phyloP scores from a whole-genome alignment of 1,140 invertebrate genomes.

The Antheraea pernyi region DNA sequence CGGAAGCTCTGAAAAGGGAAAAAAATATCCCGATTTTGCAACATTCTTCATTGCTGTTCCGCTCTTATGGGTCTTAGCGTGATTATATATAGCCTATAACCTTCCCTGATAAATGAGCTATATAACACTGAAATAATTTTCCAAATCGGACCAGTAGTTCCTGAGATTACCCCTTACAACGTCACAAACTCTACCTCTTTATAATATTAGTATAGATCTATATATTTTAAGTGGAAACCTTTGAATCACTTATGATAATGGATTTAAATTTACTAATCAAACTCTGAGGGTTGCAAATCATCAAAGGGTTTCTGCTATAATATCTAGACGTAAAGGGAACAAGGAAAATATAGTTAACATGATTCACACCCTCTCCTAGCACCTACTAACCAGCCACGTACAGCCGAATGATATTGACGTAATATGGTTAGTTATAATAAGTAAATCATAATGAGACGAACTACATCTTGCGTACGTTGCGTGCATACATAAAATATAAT shows the following conservation, averaged over 20 bases:
- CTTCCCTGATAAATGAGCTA: too few relatives aligned
- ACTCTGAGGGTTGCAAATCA: background rate
- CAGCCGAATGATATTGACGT: slow-evolving; percentile 8
- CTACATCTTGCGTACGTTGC: slow-evolving; percentile 8
- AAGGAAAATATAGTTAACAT: background rate
- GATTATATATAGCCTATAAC: too few relatives aligned
- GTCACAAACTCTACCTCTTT: too few relatives aligned
- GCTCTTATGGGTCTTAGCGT: too few relatives aligned
- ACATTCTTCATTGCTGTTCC: too few relatives aligned
- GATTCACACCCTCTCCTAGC: background rate
- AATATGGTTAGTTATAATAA: slow-evolving; percentile 5
- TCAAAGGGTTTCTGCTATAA: background rate
- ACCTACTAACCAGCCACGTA: slow-evolving; percentile 8
- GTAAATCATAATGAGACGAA: slow-evolving; percentile 7
- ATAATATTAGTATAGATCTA: too few relatives aligned
- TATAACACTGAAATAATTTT: too few relatives aligned
- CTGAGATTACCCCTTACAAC: too few relatives aligned
- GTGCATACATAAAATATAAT: slow-evolving; percentile 13
- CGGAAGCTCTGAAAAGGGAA: too few relatives aligned
- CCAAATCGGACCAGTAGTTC: too few relatives aligned
- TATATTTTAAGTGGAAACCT: background rate
- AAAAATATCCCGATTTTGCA: too few relatives aligned
- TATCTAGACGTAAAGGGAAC: background rate
- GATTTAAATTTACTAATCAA: background rate
- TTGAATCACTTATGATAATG: background rate